A percentile compares a stretch with the other conserved stretches of the same genome.
Evolutionary conservation across 2,888 invertebrate genomes (phyloP).

Genomic region (Lasioglossum figueresi): DNA sequence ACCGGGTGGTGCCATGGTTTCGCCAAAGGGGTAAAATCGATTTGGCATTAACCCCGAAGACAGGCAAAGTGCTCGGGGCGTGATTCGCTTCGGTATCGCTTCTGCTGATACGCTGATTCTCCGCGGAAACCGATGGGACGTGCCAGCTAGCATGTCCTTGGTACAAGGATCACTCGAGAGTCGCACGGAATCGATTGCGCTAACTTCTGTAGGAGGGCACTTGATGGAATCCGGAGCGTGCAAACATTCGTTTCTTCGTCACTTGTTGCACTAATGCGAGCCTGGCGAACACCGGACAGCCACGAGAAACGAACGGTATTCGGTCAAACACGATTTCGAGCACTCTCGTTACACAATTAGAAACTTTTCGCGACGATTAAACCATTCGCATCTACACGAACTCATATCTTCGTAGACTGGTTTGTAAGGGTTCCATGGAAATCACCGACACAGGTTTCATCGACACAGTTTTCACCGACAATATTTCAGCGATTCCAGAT

Average conservation of each 20-base stretch:
- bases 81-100: not conserved
- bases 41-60: conserved; percentile 47
- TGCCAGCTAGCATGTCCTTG: not conserved
- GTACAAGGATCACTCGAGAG: not conserved
- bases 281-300: not conserved
- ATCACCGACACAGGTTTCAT: too few relatives aligned
- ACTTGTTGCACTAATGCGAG: conserved; percentile 20
- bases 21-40: conserved; percentile 45
- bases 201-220: not conserved
- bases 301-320: not conserved
- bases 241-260: conserved; percentile 16
- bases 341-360: not conserved
- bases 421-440: not conserved
- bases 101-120: not conserved
- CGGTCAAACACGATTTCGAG: not conserved
- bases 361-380: not conserved
- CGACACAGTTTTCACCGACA: too few relatives aligned
- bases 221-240: conserved; percentile 11
- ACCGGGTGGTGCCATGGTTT: conserved; percentile 22
- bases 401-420: not conserved
- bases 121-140: not conserved
- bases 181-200: conserved; percentile 11
- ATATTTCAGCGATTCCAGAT: too few relatives aligned
- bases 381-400: not conserved
- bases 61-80: conserved; percentile 28